phyloP scores from a whole-genome alignment of 2,888 invertebrate species.

The Oscheius onirici region DNA sequence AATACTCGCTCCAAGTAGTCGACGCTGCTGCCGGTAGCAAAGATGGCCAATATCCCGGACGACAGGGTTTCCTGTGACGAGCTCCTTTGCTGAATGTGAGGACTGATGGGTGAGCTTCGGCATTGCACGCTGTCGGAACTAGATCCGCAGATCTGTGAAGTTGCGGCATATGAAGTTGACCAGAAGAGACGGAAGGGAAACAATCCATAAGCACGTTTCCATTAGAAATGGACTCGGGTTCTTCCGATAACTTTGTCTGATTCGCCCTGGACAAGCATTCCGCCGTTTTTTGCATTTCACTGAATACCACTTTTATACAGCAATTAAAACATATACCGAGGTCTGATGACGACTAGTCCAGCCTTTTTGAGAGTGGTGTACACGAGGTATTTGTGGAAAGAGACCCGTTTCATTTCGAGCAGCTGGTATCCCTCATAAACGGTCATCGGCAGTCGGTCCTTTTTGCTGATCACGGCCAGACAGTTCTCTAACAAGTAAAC shows the following conservation, averaged over 20 bases:
- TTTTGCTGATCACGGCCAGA: conserved; percentile 34
- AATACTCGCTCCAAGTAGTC: conserved; percentile 7
- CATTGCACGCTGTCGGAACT: not conserved
- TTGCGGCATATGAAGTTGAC: conserved; percentile 19
- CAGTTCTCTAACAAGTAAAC: conserved; percentile 54
- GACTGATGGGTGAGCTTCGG: not conserved
- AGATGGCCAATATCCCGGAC: conserved; percentile 18
- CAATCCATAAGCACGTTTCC: conserved; percentile 6
- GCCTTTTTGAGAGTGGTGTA: conserved; percentile 42
- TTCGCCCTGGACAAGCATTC: not conserved
- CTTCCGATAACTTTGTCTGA: too few relatives aligned
- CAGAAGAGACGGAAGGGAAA: conserved; percentile 3
- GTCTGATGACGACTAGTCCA: conserved; percentile 49
- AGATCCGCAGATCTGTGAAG: not conserved
- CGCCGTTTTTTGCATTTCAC: not conserved
- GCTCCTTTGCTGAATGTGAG: not conserved
- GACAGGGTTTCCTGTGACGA: conserved; percentile 7
- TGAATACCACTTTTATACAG: not conserved
- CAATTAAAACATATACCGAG: conserved; percentile 32
- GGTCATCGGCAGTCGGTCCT: conserved; percentile 31
- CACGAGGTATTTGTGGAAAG: conserved; percentile 37
- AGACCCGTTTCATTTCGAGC: conserved; percentile 31
- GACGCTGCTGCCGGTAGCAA: not conserved
- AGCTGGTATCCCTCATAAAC: conserved; percentile 38
- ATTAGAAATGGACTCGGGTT: too few relatives aligned